Base-by-base conservation (phyloP, 2,113 vertebrate genomes). In the Heterotis niloticus region DNA sequence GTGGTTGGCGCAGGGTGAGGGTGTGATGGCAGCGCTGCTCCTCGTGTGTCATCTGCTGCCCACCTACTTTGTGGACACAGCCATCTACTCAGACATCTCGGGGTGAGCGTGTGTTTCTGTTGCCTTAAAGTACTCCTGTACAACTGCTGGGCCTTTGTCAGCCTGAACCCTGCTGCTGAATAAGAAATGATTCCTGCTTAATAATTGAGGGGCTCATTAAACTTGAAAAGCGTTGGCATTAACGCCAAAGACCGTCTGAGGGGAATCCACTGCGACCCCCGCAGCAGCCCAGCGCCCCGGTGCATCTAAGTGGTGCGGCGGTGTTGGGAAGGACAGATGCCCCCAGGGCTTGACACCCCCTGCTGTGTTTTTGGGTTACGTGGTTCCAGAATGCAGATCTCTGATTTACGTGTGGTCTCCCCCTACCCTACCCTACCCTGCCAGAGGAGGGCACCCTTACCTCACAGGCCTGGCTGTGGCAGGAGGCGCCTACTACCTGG, bases 21-120 rank as follows among this genome's bases (percentile, higher is more conserved):
- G 96, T 1, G 94, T 95, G 81, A 97, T 95, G 89, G 96, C 98
- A 9, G 44, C 96, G 83, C 87, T 99, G 78, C 94, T 99, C 79
- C 90, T 99, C 73, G 77, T 97, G 86, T 96, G 93, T 87, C 98
- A 99, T 83, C 93, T 99, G 78, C 91, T 99, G 80, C 98, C 98
- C n/a, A 99, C 98, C 0, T 99, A 99, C 85, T 99, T 96, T 81
- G 98, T 99, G 73, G 98, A 99, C 81, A 99, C 98, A 26, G 97
- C 98, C 14, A 99, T 99, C 87, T 99, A 99, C 88, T 98, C 96
- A 0, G 98, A 99, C 87, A 99, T 99, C 89, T 99, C 98, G 23
- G 98, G 98, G 98, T 99, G 87, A 83, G 94, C 89, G 69, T 71
- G 69, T 67, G 11, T 67, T 17, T 54, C 34, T 52, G 66, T 12